phyloP scores from a whole-genome alignment of 2,797 vertebrate species.

The Arrhamphus sclerolepis region DNA sequence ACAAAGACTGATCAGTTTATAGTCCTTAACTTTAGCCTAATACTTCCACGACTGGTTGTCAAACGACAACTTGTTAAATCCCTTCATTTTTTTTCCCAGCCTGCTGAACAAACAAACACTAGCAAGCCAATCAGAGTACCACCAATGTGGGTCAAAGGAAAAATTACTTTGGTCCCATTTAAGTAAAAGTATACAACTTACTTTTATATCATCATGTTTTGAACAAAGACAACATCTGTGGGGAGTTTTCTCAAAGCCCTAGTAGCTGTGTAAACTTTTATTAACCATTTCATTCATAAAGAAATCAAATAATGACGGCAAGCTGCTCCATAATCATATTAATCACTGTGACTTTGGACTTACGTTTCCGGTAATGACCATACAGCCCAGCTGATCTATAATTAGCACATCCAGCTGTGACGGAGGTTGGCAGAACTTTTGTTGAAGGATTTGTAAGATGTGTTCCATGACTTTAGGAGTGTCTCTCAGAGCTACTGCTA shows the following conservation, averaged over 20 bases:
- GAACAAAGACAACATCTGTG: background rate
- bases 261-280: background rate
- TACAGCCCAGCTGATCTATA: slow-evolving; percentile 94
- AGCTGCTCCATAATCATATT: background rate
- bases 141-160: slow-evolving; percentile 8
- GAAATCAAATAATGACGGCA: background rate
- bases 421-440: slow-evolving; percentile 96
- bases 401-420: slow-evolving; percentile 95
- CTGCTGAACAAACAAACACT: slow-evolving; percentile 27
- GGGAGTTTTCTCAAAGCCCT: background rate
- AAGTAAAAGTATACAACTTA: background rate
- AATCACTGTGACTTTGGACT: slow-evolving; percentile 55
- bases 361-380: slow-evolving; percentile 98
- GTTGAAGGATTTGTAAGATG: slow-evolving; percentile 96
- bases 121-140: slow-evolving; percentile 26
- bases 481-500: slow-evolving; percentile 93
- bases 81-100: slow-evolving; percentile 27
- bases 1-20: slow-evolving; percentile 7
- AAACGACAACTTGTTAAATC: slow-evolving; percentile 20
- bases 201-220: background rate
- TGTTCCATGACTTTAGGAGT: slow-evolving; percentile 96
- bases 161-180: slow-evolving; percentile 6
- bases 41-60: slow-evolving; percentile 1
- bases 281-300: background rate
- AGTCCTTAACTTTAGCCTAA: slow-evolving; percentile 21